phyloP scores from a whole-genome alignment of 2,888 invertebrate species.

The Drosophila quasianomalipes region DNA sequence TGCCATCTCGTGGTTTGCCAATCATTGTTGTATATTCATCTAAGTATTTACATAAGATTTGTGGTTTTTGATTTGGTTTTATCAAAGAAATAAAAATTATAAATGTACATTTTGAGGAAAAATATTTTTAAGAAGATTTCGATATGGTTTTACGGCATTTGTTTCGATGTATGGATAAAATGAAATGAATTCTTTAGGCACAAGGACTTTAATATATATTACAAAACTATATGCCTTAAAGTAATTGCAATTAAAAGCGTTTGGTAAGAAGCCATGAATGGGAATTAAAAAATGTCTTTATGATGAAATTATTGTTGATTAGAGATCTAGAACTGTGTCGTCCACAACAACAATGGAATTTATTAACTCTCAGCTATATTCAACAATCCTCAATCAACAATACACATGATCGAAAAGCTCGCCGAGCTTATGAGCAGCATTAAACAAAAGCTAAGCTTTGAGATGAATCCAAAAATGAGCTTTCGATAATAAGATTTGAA shows the following conservation, averaged over 20 bases:
- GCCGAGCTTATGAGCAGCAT: conserved; percentile 47
- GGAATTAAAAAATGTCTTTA: conserved; percentile 10
- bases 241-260: conserved; percentile 22
- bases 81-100: conserved; percentile 37
- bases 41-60: conserved; percentile 81
- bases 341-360: not conserved
- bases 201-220: conserved; percentile 32
- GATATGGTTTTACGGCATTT: conserved; percentile 6
- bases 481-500: conserved; percentile 24
- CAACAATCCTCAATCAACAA: conserved; percentile 18
- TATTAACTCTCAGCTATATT: not conserved
- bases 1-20: conserved; percentile 85
- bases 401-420: conserved; percentile 12
- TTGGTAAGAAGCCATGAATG: conserved; percentile 30
- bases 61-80: conserved; percentile 63
- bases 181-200: conserved; percentile 4
- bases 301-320: conserved; percentile 22
- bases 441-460: conserved; percentile 75
- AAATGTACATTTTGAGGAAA: conserved; percentile 39
- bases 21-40: conserved; percentile 86
- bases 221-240: conserved; percentile 10
- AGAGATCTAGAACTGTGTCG: conserved; percentile 14
- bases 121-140: conserved; percentile 22
- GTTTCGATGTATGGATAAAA: not conserved
- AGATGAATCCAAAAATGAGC: conserved; percentile 32